These are phyloP conservation scores for Unio pictorum DNA, from an alignment of 2,888 invertebrate species.

Conservation along the genomic window DNA sequence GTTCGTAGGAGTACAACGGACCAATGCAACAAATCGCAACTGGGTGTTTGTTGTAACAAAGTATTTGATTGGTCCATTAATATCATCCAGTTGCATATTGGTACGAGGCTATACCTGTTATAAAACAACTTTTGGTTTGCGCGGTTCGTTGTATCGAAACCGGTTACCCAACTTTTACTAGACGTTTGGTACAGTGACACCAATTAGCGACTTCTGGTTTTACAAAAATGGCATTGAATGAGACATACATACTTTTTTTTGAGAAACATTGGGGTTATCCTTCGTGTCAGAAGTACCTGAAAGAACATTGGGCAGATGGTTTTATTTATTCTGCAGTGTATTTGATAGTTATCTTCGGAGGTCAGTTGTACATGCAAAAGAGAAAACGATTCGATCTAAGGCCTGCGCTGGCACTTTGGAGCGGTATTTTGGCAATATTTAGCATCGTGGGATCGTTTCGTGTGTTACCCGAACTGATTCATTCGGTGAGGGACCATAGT, in stretches of 20 bases:
- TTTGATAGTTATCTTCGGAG: slow-evolving; percentile 93
- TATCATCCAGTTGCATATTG: not conserved
- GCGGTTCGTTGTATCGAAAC: too few relatives aligned
- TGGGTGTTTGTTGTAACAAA: slow-evolving; percentile 1
- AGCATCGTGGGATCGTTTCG: slow-evolving; percentile 89
- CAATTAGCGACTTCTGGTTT: too few relatives aligned
- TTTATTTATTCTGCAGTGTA: slow-evolving; percentile 84
- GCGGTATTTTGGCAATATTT: slow-evolving; percentile 90
- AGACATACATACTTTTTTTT: slow-evolving; percentile 87
- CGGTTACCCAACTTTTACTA: too few relatives aligned
- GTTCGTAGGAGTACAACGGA: too few relatives aligned
- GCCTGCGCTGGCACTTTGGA: slow-evolving; percentile 91
- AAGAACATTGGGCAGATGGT: slow-evolving; percentile 94
- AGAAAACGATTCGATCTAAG: slow-evolving; percentile 89
- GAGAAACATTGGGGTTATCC: slow-evolving; percentile 94
- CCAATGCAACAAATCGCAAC: too few relatives aligned
- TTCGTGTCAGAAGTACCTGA: slow-evolving; percentile 94
- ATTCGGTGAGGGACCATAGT: slow-evolving; percentile 90
- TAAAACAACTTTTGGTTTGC: too few relatives aligned
- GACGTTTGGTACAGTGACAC: too few relatives aligned
- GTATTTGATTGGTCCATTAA: slow-evolving; percentile 19
- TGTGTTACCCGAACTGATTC: slow-evolving; percentile 92
- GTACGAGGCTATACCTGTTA: too few relatives aligned
- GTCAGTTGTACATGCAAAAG: slow-evolving; percentile 93
- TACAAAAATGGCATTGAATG: slow-evolving; percentile 33